Evolutionary conservation across 2,113 vertebrate genomes (phyloP).

Genomic region (Otolemur garnettii): DNA sequence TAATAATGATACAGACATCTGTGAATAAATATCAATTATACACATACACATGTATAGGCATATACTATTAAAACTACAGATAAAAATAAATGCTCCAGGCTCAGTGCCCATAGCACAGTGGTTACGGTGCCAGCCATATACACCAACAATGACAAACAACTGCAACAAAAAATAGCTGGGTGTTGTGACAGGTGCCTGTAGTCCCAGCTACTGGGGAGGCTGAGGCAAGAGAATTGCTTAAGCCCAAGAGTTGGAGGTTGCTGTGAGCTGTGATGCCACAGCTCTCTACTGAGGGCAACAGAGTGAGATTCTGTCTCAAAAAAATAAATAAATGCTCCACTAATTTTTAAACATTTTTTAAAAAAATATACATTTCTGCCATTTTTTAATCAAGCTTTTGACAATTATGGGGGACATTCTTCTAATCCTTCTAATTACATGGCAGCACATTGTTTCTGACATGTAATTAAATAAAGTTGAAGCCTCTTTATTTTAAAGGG

Average conservation of each 20-base stretch:
- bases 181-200: too few species aligned
- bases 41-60: neutral
- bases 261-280: too few species aligned
- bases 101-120: too few species aligned
- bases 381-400: conserved; percentile 28
- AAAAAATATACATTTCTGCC: neutral
- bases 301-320: too few species aligned
- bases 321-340: neutral
- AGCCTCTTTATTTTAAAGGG: neutral
- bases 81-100: neutral
- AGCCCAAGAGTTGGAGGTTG: too few species aligned
- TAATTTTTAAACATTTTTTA: neutral
- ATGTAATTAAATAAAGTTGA: conserved; percentile 34
- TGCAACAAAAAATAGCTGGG: too few species aligned
- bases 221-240: too few species aligned
- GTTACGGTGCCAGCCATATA: too few species aligned
- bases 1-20: neutral
- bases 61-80: neutral
- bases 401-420: neutral
- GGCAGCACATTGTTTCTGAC: neutral
- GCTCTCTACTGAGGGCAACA: too few species aligned
- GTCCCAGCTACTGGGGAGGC: too few species aligned
- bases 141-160: too few species aligned
- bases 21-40: conserved; percentile 26
- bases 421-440: too few species aligned